Percentiles rank a stretch among this genome's conserved stretches.
Conservation (phyloP, 2,113 vertebrate genomes). For the Coreoperca whiteheadi region DNA sequence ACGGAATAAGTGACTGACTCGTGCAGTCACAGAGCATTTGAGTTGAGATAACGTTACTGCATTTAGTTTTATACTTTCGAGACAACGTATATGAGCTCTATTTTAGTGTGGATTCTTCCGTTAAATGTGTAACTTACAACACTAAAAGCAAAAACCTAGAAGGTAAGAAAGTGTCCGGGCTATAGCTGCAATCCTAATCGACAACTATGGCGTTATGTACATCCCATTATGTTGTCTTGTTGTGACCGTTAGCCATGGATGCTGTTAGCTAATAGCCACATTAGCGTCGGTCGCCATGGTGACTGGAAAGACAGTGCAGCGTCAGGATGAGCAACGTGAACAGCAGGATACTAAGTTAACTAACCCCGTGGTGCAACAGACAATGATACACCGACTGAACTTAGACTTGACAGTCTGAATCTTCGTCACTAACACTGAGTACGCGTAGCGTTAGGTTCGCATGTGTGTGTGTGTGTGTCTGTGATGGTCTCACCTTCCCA, state of each 20-base stretch:
- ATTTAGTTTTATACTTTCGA: neutral
- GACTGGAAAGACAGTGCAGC: conserved; percentile 36
- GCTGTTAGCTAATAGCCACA: conserved; percentile 45
- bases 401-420: accelerated
- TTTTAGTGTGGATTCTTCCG: neutral
- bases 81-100: neutral
- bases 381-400: neutral
- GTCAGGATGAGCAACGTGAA: conserved; percentile 15
- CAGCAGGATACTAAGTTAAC: neutral
- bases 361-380: neutral
- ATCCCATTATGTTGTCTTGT: neutral
- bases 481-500: conserved; percentile 91
- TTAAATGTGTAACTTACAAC: neutral
- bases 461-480: neutral
- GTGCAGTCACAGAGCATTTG: neutral
- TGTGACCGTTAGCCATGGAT: neutral
- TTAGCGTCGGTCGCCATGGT: conserved; percentile 76
- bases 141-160: neutral
- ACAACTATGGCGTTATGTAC: neutral
- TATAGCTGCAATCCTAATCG: neutral
- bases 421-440: neutral
- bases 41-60: neutral
- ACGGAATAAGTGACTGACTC: neutral
- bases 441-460: neutral
- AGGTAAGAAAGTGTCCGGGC: neutral